phyloP scores from a whole-genome alignment of 2,888 invertebrate genomes.

The Leptodirus hochenwartii region DNA sequence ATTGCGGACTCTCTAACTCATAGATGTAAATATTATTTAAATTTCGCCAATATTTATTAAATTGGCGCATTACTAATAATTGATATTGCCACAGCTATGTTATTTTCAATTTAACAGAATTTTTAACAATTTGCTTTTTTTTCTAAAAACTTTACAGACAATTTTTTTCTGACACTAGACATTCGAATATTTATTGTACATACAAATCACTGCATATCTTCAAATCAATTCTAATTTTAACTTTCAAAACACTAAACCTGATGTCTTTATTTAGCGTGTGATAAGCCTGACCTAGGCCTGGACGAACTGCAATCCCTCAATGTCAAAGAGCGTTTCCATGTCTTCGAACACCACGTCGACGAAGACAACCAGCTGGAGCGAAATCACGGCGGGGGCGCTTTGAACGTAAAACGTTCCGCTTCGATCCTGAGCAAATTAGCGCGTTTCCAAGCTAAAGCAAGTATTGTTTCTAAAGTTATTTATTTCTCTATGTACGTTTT shows the following conservation, averaged over 20 bases:
- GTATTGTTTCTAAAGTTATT: conserved; percentile 3
- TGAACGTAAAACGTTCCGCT: conserved; percentile 45
- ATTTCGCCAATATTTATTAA: no score
- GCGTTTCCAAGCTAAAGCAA: conserved; percentile 22
- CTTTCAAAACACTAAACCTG: neutral
- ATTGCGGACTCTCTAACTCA: no score
- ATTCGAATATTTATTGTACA: no score
- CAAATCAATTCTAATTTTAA: conserved; percentile 2
- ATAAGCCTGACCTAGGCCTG: conserved; percentile 69
- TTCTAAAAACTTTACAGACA: no score
- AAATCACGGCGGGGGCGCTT: conserved; percentile 25
- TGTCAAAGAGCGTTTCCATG: conserved; percentile 69
- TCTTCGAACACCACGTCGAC: conserved; percentile 49
- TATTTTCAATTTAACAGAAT: no score
- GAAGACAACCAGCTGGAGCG: no score
- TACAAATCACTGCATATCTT: no score
- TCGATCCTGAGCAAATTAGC: conserved; percentile 66
- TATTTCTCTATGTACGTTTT: neutral
- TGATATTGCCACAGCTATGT: no score
- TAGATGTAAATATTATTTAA: no score
- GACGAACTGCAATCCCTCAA: conserved; percentile 66
- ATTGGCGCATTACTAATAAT: no score
- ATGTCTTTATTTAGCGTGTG: conserved; percentile 41
- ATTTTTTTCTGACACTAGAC: no score
- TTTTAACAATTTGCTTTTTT: no score